These are phyloP conservation scores for Oreonectes daqikongensis DNA, from an alignment of 2,797 vertebrate species.

Conservation along the genomic window DNA sequence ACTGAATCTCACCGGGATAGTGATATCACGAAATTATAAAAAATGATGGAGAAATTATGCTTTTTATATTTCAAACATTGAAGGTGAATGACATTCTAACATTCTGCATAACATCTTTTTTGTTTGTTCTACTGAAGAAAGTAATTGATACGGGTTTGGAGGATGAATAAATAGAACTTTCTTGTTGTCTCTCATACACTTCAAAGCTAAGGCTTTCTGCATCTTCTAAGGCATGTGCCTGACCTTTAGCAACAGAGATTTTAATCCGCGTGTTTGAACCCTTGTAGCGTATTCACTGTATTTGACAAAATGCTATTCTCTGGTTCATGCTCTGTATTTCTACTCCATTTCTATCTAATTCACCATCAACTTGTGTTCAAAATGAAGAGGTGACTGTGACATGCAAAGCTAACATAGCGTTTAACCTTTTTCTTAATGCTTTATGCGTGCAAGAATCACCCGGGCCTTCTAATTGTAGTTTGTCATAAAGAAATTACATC, in stretches of 20 bases:
- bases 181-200: constrained; percentile 22
- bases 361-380: constrained; percentile 8
- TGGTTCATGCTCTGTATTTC: constrained; percentile 10
- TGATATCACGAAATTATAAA: background rate
- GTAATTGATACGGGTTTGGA: background rate
- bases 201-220: constrained; percentile 33
- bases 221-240: constrained; percentile 25
- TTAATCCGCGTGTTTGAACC: constrained; percentile 31
- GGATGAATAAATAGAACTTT: background rate
- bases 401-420: constrained; percentile 8
- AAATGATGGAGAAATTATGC: background rate
- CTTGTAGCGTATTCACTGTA: constrained; percentile 36
- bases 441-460: constrained; percentile 14
- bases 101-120: background rate
- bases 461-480: background rate
- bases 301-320: constrained; percentile 34
- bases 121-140: background rate
- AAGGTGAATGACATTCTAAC: background rate
- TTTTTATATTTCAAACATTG: background rate
- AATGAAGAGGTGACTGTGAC: background rate
- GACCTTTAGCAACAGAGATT: constrained; percentile 52
- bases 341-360: background rate
- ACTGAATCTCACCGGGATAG: background rate
- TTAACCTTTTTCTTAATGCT: constrained; percentile 30
- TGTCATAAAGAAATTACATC: background rate